Base-by-base conservation (phyloP, 2,113 vertebrate species). In the Eulemur rufifrons region DNA sequence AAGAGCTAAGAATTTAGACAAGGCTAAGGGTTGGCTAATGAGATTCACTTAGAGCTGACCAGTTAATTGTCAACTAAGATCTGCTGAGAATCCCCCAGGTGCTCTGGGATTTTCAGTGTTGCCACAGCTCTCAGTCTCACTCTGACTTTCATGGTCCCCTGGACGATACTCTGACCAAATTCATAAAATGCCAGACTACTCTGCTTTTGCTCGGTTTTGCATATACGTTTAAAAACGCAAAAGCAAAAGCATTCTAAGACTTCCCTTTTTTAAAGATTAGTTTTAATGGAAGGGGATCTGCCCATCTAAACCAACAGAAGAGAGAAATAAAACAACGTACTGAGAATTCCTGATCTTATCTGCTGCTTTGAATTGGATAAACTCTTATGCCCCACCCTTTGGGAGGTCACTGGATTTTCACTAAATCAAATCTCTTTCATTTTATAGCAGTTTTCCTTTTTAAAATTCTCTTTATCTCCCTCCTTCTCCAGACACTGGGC, bases 1-100 rank as follows among this genome's bases (percentile, higher is more conserved):
- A 59, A 61, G 86, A 91, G 50, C 42, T 54, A 74, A 93, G 47
- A 90, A 81, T 76, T 71, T 34, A 94, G 96, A 96, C 66, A 92
- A 77, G 64, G 69, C 84, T 89, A 61, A 52, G 1, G 37, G 27
- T 59, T 50, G 34, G 71, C 71, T 88, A 91, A 69, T 52, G 68
- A 95, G 66, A 92, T n/a, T 80, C 83, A 73, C 84, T 59, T 50
- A 47, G 45, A 39, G 17, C 32, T 12, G 39, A 37, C 63, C 69
- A 64, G 77, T 81, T 94, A 88, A 95, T 64, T 68, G 80, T 86
- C 56, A 34, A 8, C 78, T 25, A 25, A 84, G 59, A 87, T 34
- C 73, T 50, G 42, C 56, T 85, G 39, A 61, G 82, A 95, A 39
- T 34, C 71, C 68, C 77, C 64, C 45, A 23, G 52, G n/a, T 37